These are phyloP conservation scores for Odontomachus brunneus DNA, from an alignment of 1,140 invertebrate genomes.

Conservation along the genomic window DNA sequence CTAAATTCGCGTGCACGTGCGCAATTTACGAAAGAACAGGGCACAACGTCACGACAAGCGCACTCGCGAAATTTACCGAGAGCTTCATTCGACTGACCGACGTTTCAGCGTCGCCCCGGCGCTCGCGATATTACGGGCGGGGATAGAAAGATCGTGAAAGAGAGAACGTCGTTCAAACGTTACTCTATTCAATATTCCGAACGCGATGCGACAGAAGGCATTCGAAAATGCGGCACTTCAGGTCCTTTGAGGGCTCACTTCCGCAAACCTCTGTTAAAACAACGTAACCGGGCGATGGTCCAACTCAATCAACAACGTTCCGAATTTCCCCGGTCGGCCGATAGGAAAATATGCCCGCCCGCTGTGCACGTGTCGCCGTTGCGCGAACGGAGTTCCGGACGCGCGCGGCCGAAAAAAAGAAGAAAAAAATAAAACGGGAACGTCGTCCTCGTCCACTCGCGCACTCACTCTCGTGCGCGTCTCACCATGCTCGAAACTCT, in stretches of 20 bases:
- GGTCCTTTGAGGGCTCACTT: conserved; percentile 39
- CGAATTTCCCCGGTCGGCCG: conserved; percentile 10
- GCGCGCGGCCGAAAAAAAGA: too few species aligned
- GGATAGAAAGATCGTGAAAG: conserved; percentile 29
- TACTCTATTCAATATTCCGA: conserved; percentile 45
- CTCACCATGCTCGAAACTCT: conserved; percentile 58
- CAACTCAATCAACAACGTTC: conserved; percentile 49
- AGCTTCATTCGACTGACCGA: not conserved
- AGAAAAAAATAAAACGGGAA: conserved; percentile 26
- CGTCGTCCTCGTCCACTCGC: not conserved
- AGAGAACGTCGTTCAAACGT: conserved; percentile 35
- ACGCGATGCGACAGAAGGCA: conserved; percentile 26
- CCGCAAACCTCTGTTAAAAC: conserved; percentile 49
- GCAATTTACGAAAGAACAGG: conserved; percentile 19
- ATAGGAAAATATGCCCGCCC: conserved; percentile 39
- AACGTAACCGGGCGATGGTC: conserved; percentile 50
- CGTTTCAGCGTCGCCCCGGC: not conserved
- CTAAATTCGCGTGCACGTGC: not conserved
- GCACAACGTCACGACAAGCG: not conserved
- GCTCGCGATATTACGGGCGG: conserved; percentile 12
- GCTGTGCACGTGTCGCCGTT: conserved; percentile 34
- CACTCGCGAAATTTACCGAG: conserved; percentile 6
- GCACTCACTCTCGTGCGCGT: conserved; percentile 25
- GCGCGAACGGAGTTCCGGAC: conserved; percentile 24
- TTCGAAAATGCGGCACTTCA: conserved; percentile 22